Evolutionary conservation across 2,888 invertebrate genomes (phyloP), one percentile per base, ranked within the genome.

Genomic region (Xestoiulus laeticollis): DNA sequence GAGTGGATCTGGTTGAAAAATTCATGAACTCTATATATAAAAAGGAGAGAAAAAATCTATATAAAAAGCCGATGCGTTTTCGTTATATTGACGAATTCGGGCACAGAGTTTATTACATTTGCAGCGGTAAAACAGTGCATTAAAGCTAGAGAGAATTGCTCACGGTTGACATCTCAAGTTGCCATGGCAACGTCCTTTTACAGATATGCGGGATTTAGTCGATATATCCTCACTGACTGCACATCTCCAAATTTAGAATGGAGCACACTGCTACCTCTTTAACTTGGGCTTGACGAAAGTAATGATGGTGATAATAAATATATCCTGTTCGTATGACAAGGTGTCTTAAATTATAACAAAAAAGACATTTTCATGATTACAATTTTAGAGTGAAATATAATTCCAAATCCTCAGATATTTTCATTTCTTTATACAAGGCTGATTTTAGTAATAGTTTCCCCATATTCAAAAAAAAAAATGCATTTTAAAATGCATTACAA

Each of bases 121-220:
- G 78, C 78, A 78, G 78, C 78, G 78, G 78, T 78, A 78, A 78
- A 78, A 78, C 78, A 78, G 78, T 78, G 78, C 78, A 78, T 78
- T 78, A 78, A 78, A 78, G 78, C 78, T 26, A 26, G 78, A 78
- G 78, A 78, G 78, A 78, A 78, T 78, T 78, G 78, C 78, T 12
- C 78, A 78, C 78, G 78, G 78, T 78, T 78, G 78, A 78, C 78
- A 78, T 78, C 78, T 78, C 30, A 14, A 14, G 78, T 78, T 78
- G 78, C 78, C 78, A 78, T 78, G 78, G 78, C 78, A 78, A 78
- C 78, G 30, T 78, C 78, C 78, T 78, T 78, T 78, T 26, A 2
- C 30, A 30, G 1, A 14, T 10, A 30, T 16, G 16, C n/a, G 78
- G 78, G 78, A 26, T 32, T 16, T 14, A 26, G 78, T 78, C 78